Conservation (phyloP, 2,888 invertebrate genomes). For the Crioceris asparagi region DNA sequence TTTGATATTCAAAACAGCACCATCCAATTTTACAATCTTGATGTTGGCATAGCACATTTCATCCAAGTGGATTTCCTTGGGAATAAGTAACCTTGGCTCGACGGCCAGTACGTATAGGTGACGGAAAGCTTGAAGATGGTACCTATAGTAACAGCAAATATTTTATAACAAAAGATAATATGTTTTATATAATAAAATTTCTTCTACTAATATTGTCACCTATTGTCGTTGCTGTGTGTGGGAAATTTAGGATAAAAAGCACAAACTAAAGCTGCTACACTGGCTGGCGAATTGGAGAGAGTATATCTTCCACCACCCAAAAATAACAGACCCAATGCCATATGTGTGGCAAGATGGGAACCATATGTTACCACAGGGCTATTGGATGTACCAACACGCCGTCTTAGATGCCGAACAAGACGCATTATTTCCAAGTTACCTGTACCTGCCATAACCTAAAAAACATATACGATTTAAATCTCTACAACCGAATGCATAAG, state of each 20-base stretch:
- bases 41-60: constrained; percentile 76
- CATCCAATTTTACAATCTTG: constrained; percentile 43
- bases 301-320: constrained; percentile 88
- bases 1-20: constrained; percentile 39
- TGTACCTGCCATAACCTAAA: constrained; percentile 84
- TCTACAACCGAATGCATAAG: no score
- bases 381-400: constrained; percentile 62
- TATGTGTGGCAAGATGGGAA: constrained; percentile 90
- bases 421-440: constrained; percentile 78
- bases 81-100: constrained; percentile 79
- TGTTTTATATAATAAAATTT: not conserved
- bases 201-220: constrained; percentile 41
- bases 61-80: constrained; percentile 72
- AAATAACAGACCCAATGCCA: constrained; percentile 87
- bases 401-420: constrained; percentile 73
- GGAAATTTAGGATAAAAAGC: constrained; percentile 97
- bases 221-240: constrained; percentile 90
- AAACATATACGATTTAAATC: no score
- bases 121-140: constrained; percentile 93
- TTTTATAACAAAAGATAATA: not conserved
- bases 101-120: constrained; percentile 93
- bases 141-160: constrained; percentile 45
- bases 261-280: constrained; percentile 82
- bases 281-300: constrained; percentile 67
- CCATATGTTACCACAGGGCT: constrained; percentile 73